Evolutionary conservation across 2,888 invertebrate species (phyloP).

Genomic region (Caenorhabditis uteleia): DNA sequence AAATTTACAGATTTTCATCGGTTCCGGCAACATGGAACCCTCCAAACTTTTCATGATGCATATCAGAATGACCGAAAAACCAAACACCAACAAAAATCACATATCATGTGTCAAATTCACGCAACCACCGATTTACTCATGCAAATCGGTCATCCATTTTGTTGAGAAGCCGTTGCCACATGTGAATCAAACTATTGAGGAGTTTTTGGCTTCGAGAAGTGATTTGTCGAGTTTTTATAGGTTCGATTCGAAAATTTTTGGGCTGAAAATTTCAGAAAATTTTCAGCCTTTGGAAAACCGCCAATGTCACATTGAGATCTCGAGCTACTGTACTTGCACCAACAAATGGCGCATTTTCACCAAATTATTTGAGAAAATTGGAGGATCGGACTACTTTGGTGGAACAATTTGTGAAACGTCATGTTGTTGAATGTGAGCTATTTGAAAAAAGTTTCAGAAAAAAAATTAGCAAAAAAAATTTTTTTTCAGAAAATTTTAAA

Average conservation of each 20-base stretch:
- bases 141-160: constrained; percentile 5
- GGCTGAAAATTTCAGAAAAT: not conserved
- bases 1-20: not conserved
- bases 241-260: not conserved
- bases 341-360: constrained; percentile 5
- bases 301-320: too few relatives aligned
- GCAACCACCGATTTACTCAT: not conserved
- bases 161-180: not conserved
- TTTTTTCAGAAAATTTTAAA: too few relatives aligned
- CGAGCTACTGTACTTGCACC: constrained; percentile 5
- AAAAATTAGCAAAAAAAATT: too few relatives aligned
- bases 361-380: not conserved
- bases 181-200: constrained; percentile 2
- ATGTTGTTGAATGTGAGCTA: constrained; percentile 1
- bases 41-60: not conserved
- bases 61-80: too few relatives aligned
- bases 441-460: too few relatives aligned
- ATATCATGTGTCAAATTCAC: not conserved
- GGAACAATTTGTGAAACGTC: not conserved
- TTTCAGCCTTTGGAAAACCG: not conserved
- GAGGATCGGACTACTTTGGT: not conserved
- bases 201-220: not conserved
- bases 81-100: too few relatives aligned
- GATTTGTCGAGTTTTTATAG: constrained; percentile 4
- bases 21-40: not conserved